Evolutionary conservation across 2,888 invertebrate genomes (phyloP).

Genomic region (Liodrosophila aerea): DNA sequence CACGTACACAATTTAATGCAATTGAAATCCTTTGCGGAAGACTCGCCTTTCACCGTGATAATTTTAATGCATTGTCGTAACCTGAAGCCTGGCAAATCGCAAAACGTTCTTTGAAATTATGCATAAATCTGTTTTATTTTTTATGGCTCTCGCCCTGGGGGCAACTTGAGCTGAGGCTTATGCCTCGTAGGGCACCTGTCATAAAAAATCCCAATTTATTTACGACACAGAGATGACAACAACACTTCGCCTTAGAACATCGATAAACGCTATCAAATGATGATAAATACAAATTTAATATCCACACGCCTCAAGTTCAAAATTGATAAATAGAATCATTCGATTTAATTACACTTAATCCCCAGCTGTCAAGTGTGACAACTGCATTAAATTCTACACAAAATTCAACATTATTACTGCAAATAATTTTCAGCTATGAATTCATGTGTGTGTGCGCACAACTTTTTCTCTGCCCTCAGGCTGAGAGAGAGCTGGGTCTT

Average conservation of each 20-base stretch:
- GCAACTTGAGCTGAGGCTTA: slow-evolving; percentile 8
- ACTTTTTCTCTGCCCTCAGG: background rate
- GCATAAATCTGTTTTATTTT: slow-evolving; percentile 65
- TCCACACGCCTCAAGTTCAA: slow-evolving; percentile 10
- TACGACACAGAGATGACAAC: slow-evolving; percentile 27
- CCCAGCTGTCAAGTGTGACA: slow-evolving; percentile 24
- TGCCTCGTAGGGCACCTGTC: slow-evolving; percentile 45
- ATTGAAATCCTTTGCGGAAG: background rate
- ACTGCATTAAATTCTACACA: slow-evolving; percentile 30
- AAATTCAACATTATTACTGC: slow-evolving; percentile 45
- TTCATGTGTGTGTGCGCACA: slow-evolving; percentile 6
- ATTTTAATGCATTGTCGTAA: slow-evolving; percentile 33
- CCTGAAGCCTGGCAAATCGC: slow-evolving; percentile 29
- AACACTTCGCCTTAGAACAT: slow-evolving; percentile 9
- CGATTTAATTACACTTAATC: slow-evolving; percentile 50
- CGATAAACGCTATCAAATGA: slow-evolving; percentile 53
- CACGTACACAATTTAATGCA: slow-evolving; percentile 14
- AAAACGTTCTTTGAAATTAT: slow-evolving; percentile 52
- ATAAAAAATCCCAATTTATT: slow-evolving; percentile 62
- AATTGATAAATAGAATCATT: slow-evolving; percentile 30
- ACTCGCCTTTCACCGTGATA: background rate
- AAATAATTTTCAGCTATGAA: slow-evolving; percentile 11
- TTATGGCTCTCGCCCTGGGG: slow-evolving; percentile 39
- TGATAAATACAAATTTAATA: slow-evolving; percentile 64
- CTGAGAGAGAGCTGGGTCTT: slow-evolving; percentile 30